phyloP scores from a whole-genome alignment of 1,140 invertebrate species.

The Drosophila suzukii region DNA sequence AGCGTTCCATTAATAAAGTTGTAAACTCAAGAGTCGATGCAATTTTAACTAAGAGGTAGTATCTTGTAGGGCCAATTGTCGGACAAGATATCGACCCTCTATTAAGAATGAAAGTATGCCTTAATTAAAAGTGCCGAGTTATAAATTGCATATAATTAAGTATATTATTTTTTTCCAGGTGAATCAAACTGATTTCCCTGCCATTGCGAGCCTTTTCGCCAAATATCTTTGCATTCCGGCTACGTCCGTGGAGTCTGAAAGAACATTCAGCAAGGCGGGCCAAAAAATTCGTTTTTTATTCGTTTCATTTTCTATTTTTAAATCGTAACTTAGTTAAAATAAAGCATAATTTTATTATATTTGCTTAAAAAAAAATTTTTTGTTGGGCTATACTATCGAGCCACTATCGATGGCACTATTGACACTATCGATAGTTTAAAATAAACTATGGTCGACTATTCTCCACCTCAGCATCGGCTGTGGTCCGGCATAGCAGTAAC shows the following conservation, averaged over 20 bases:
- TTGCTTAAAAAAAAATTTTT: no score
- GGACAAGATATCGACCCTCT: not conserved
- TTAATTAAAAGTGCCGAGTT: not conserved
- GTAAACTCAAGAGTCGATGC: not conserved
- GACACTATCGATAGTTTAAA: no score
- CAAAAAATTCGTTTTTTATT: not conserved
- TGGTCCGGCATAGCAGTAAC: no score
- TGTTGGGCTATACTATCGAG: no score
- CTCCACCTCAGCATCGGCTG: no score
- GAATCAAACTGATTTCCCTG: slow-evolving; percentile 1
- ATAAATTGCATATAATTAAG: slow-evolving; percentile 1
- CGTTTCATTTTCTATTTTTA: not conserved
- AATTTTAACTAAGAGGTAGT: not conserved
- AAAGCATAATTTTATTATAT: no score
- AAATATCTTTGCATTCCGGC: slow-evolving; percentile 2
- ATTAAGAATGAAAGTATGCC: not conserved
- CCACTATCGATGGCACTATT: no score
- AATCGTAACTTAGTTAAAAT: no score
- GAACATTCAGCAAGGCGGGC: slow-evolving; percentile 2
- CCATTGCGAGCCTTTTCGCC: slow-evolving; percentile 1
- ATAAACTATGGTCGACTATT: no score
- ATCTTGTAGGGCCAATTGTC: not conserved
- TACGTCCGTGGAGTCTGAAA: slow-evolving; percentile 1
- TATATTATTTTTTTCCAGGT: slow-evolving; percentile 1
- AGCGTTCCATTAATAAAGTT: not conserved